These are phyloP conservation scores for Empidonax alnorum DNA, from an alignment of 2,113 vertebrate genomes.

Conservation along the genomic window DNA sequence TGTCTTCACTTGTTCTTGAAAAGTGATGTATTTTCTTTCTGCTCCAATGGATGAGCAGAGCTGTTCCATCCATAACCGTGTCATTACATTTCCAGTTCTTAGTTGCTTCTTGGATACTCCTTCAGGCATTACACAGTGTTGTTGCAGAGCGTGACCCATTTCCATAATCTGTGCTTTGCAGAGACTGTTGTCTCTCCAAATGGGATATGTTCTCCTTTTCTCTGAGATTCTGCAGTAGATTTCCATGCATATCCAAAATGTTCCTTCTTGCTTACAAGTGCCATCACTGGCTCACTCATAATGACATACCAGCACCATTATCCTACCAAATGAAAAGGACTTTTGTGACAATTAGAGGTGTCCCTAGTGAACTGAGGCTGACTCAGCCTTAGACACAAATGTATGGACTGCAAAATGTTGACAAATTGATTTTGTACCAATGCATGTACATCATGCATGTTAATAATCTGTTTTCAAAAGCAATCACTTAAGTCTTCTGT, in stretches of 20 bases:
- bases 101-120: not conserved
- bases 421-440: conserved; percentile 5
- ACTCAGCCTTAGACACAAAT: not conserved
- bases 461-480: not conserved
- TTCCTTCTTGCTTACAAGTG: not conserved
- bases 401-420: not conserved
- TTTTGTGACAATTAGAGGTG: not conserved
- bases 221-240: not conserved
- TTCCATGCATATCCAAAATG: not conserved
- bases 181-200: not conserved
- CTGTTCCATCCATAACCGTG: not conserved
- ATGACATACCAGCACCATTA: not conserved
- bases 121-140: not conserved
- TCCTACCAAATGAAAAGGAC: not conserved
- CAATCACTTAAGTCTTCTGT: not conserved
- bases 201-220: not conserved
- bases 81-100: conserved; percentile 18
- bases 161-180: not conserved
- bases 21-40: conserved; percentile 23
- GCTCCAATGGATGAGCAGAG: conserved; percentile 9
- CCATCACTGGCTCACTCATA: not conserved
- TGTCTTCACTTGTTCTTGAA: not conserved
- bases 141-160: not conserved
- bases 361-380: not conserved
- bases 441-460: not conserved